phyloP scores from a whole-genome alignment of 2,888 invertebrate genomes.

The Limnephilus marmoratus region DNA sequence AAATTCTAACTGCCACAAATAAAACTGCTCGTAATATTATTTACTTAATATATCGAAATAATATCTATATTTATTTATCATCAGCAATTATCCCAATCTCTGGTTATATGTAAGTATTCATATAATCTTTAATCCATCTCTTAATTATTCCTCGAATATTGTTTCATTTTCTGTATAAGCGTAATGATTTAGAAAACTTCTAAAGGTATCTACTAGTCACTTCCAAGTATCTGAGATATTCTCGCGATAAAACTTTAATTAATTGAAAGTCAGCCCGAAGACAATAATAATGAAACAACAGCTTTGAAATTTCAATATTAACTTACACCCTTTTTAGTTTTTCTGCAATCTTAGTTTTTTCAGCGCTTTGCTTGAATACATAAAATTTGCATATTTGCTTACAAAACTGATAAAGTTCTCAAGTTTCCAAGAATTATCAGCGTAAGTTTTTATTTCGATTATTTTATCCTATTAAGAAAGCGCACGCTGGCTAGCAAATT shows the following conservation, averaged over 20 bases:
- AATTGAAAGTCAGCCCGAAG: not conserved
- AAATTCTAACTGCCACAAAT: not conserved
- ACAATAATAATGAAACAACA: not conserved
- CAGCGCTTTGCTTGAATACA: not conserved
- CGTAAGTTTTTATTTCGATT: not conserved
- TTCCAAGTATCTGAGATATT: not conserved
- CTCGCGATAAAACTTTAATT: not conserved
- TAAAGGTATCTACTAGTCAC: not conserved
- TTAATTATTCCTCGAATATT: not conserved
- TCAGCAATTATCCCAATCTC: too few species aligned
- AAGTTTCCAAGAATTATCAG: slow-evolving; percentile 30
- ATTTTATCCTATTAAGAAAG: slow-evolving; percentile 28
- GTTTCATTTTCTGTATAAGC: not conserved
- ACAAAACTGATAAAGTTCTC: not conserved
- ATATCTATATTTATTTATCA: not conserved
- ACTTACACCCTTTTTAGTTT: not conserved
- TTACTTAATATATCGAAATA: too few species aligned
- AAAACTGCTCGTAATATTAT: not conserved
- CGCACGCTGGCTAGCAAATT: slow-evolving; percentile 40
- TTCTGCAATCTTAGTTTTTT: not conserved
- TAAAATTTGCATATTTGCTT: slow-evolving; percentile 29
- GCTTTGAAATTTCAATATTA: not conserved
- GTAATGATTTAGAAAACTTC: not conserved
- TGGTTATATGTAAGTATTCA: too few species aligned
- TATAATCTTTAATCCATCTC: not conserved